phyloP scores from a whole-genome alignment of 2,888 invertebrate genomes.

The Petrolisthes cinctipes region DNA sequence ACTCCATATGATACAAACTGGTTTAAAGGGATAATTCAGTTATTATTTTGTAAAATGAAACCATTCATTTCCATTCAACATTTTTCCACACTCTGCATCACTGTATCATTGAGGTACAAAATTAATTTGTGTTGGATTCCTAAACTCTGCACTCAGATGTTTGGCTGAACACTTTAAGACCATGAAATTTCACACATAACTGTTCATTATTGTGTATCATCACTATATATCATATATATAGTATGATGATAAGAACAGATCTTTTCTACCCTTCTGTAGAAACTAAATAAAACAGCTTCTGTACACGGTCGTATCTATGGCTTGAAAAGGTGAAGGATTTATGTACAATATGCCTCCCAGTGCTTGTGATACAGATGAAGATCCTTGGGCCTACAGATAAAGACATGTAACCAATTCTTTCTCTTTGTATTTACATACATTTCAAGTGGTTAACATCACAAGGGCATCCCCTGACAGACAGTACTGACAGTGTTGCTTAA shows the following conservation, averaged over 20 bases:
- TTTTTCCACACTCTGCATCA: background rate
- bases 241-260: background rate
- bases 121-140: background rate
- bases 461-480: background rate
- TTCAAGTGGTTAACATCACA: background rate
- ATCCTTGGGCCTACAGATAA: background rate
- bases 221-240: slow-evolving; percentile 16
- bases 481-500: background rate
- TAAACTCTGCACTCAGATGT: slow-evolving; percentile 4
- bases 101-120: background rate
- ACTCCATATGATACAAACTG: too few relatives aligned
- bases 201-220: slow-evolving; percentile 10
- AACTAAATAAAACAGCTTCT: slow-evolving; percentile 6
- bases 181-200: slow-evolving; percentile 44
- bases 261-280: slow-evolving; percentile 7
- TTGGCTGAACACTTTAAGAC: slow-evolving; percentile 41
- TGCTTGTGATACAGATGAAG: slow-evolving; percentile 24
- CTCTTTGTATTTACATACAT: background rate
- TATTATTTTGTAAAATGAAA: too few relatives aligned
- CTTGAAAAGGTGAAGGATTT: slow-evolving; percentile 19
- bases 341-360: slow-evolving; percentile 42
- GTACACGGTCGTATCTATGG: slow-evolving; percentile 12
- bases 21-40: too few relatives aligned
- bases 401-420: background rate
- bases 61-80: background rate